Base-by-base conservation (phyloP, 2,113 vertebrate genomes). In the Vimba vimba region DNA sequence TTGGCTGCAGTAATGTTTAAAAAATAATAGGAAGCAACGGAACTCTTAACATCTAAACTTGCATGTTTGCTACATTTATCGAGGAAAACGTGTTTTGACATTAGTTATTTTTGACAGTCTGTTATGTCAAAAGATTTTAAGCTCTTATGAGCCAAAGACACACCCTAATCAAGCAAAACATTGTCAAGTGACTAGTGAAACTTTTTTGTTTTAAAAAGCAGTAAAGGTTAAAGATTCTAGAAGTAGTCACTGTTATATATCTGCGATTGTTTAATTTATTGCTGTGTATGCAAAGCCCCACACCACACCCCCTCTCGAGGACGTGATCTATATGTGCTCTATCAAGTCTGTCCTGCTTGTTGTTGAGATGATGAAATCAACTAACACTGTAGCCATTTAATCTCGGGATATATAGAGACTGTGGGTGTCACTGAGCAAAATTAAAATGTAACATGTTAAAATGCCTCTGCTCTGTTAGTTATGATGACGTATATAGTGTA, bases 401-500 rank as follows among this genome's bases (percentile, higher is more conserved):
- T 4, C 25, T 47, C 4, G 36, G 50, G 4, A 15, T 43, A 19
- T 12, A 6, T 33, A 76, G 13, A 7, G 19, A 43, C 21, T 60
- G 68, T 86, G 52, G 1, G 4, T 50, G 43, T 73, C 23, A 71
- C 23, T 4, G 33, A 7, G 19, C 68, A 39, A 62, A 52, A 23
- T 45, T 30, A n/a, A 21, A 43, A 43, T 71, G 33, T 7, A 3
- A 43, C 43, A 43, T 43, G 43, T 43, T 43, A 9, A 43, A 10
- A 43, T 43, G 82, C 45, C 84, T 86, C 82, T 88, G 78, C 76
- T 43, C 60, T 52, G 87, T 86, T 87, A 87, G 76, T 89, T 85
- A 25, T 85, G 89, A 68, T 85, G 92, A 60, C 87, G 55, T 90
- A 78, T 89, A 45, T 75, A 23, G 87, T 76, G 83, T 86, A 69